Evolutionary conservation across 2,797 vertebrate species (phyloP).

Genomic region (Urophycis tenuis): DNA sequence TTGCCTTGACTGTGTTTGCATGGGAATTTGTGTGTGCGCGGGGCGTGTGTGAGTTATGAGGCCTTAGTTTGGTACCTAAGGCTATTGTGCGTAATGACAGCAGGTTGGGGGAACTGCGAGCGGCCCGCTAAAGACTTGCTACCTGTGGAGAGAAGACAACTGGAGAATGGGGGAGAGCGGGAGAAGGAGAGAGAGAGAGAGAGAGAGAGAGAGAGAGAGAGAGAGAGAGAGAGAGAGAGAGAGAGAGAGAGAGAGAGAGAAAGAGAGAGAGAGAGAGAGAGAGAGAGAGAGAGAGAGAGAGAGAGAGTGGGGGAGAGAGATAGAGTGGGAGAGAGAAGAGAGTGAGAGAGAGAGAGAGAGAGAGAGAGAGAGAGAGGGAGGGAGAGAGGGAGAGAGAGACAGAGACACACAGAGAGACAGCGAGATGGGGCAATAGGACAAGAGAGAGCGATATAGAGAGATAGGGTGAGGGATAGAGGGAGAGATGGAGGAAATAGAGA

Average conservation of each 20-base stretch:
- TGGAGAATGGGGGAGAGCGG: slow-evolving; percentile 5
- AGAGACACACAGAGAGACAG: background rate
- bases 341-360: background rate
- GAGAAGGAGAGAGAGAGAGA: slow-evolving; percentile 39
- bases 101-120: slow-evolving; percentile 71
- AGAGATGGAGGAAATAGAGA: slow-evolving; percentile 31
- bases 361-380: background rate
- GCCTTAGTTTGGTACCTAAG: slow-evolving; percentile 86
- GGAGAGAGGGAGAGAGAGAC: background rate
- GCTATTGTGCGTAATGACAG: slow-evolving; percentile 80
- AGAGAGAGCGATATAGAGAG: background rate
- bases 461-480: slow-evolving; percentile 17
- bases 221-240: slow-evolving; percentile 7
- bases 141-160: slow-evolving; percentile 72
- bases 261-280: background rate
- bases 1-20: slow-evolving; percentile 90
- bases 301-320: slow-evolving; percentile 35
- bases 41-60: slow-evolving; percentile 88
- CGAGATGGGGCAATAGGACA: background rate
- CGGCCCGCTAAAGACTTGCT: slow-evolving; percentile 69
- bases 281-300: slow-evolving; percentile 20
- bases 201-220: slow-evolving; percentile 31
- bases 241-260: background rate
- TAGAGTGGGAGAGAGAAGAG: background rate
- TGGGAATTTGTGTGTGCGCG: slow-evolving; percentile 79